These are phyloP conservation scores for Drosophila sechellia DNA, from an alignment of 1,140 invertebrate species.

Conservation along the genomic window DNA sequence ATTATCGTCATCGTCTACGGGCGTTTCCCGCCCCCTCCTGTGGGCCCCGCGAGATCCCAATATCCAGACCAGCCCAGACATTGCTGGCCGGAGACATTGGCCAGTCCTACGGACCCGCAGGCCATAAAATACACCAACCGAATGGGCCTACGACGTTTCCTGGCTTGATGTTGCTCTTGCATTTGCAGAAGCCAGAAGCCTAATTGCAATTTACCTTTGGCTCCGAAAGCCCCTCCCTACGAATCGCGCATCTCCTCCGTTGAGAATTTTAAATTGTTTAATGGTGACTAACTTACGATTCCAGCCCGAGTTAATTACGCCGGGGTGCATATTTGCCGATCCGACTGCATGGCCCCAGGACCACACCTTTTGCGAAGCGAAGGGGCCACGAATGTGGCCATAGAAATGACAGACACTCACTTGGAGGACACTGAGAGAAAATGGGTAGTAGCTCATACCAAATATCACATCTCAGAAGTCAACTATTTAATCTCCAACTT, in stretches of 20 bases:
- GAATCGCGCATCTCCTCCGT: constrained; percentile 33
- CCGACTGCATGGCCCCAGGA: constrained; percentile 44
- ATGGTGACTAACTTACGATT: constrained; percentile 83
- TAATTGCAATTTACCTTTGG: constrained; percentile 80
- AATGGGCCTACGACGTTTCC: constrained; percentile 58
- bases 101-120: constrained; percentile 59
- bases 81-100: constrained; percentile 54
- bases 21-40: not conserved
- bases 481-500: too few species aligned
- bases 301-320: constrained; percentile 80
- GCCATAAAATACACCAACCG: constrained; percentile 76
- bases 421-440: constrained; percentile 7
- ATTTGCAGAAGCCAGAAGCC: constrained; percentile 78
- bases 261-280: constrained; percentile 83
- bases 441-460: not conserved
- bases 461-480: too few species aligned
- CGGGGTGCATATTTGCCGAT: constrained; percentile 81
- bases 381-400: constrained; percentile 20
- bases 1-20: constrained; percentile 70
- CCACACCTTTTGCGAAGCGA: constrained; percentile 32
- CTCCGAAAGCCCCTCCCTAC: constrained; percentile 43
- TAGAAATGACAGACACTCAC: constrained; percentile 39
- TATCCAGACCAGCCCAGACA: constrained; percentile 28
- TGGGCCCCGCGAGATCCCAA: not conserved
- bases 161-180: constrained; percentile 24